phyloP scores from a whole-genome alignment of 2,113 vertebrate genomes.

The Saguinus midas region DNA sequence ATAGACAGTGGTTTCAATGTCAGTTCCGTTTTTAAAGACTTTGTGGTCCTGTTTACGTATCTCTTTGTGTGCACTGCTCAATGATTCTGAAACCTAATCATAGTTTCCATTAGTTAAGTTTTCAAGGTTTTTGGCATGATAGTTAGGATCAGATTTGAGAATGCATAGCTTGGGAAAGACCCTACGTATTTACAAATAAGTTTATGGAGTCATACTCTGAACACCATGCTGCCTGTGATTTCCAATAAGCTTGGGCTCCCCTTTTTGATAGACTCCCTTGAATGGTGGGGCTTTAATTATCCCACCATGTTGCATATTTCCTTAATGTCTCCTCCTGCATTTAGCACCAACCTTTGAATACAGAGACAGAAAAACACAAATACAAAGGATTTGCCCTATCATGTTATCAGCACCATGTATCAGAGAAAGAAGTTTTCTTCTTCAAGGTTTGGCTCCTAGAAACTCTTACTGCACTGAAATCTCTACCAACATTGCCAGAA shows the following conservation, averaged over 20 bases:
- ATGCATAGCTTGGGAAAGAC: neutral
- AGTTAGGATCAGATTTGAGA: neutral
- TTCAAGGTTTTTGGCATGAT: neutral
- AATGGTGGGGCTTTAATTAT: neutral
- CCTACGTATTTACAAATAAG: neutral
- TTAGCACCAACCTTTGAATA: neutral
- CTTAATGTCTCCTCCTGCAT: neutral
- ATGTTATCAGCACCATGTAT: neutral
- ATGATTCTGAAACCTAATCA: neutral
- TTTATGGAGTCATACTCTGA: neutral
- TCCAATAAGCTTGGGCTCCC: fast-evolving
- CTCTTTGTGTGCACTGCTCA: neutral
- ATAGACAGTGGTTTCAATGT: fast-evolving
- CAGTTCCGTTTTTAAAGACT: neutral
- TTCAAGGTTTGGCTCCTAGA: neutral
- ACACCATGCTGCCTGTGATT: neutral
- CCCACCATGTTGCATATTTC: neutral
- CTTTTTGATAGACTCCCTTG: neutral
- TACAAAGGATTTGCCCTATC: neutral
- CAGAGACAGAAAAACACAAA: neutral
- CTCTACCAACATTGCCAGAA: neutral
- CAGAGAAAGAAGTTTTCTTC: neutral
- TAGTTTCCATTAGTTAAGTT: neutral
- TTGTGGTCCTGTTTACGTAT: neutral
- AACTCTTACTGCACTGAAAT: neutral